These are phyloP conservation scores for Tetranychus truncatus DNA, from an alignment of 2,888 invertebrate species.

Conservation along the genomic window DNA sequence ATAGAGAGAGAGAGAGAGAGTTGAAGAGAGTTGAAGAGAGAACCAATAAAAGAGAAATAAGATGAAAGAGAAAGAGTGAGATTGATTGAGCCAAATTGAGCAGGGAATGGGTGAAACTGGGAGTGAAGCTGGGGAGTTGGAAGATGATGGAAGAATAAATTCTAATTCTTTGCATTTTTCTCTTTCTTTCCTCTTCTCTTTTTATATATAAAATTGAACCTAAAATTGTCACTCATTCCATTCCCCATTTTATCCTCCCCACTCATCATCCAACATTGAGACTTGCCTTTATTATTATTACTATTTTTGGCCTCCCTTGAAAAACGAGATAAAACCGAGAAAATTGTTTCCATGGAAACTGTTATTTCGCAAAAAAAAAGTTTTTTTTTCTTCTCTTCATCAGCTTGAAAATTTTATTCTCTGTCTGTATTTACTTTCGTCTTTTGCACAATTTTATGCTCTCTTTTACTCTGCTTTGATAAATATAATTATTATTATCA, in stretches of 20 bases:
- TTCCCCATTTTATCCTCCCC: background rate
- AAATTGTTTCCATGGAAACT: background rate
- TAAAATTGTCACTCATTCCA: background rate
- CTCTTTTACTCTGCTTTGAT: too few species aligned
- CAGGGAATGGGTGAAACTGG: background rate
- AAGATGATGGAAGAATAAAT: background rate
- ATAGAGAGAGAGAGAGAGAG: background rate
- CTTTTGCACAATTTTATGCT: too few species aligned
- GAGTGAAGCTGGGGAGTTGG: background rate
- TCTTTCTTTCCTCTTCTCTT: background rate
- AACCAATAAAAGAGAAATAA: background rate
- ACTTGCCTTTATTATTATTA: background rate
- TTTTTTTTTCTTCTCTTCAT: background rate
- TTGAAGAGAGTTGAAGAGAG: too few species aligned
- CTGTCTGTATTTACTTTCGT: background rate
- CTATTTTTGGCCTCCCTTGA: background rate
- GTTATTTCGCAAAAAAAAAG: background rate
- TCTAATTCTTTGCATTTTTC: background rate
- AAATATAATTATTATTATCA: too few species aligned
- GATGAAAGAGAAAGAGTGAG: slow-evolving; percentile 10
- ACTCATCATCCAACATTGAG: background rate
- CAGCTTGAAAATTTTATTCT: background rate
- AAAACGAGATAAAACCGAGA: background rate
- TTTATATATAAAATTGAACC: background rate
- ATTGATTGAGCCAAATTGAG: background rate